Conservation (phyloP, 2,797 vertebrate genomes). For the Erpetoichthys calabaricus region DNA sequence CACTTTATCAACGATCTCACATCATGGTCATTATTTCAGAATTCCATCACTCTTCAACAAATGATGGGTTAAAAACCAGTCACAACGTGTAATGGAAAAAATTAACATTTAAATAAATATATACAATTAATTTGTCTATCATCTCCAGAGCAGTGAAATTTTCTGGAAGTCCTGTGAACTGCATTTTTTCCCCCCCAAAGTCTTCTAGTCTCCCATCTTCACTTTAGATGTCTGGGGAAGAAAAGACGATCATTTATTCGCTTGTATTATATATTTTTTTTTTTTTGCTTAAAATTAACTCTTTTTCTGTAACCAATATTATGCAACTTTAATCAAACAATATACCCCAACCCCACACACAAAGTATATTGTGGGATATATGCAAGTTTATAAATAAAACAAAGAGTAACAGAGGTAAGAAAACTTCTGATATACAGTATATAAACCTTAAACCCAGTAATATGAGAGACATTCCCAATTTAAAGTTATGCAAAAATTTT, state of each 20-base stretch:
- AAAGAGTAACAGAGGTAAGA: no score
- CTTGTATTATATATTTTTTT: neutral
- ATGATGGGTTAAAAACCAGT: conserved; percentile 46
- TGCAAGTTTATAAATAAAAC: no score
- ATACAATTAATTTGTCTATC: conserved; percentile 53
- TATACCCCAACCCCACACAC: no score
- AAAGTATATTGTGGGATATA: no score
- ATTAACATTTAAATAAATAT: conserved; percentile 84
- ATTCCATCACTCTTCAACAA: conserved; percentile 33
- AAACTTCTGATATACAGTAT: no score
- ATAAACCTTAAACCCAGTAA: no score
- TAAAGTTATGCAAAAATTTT: no score
- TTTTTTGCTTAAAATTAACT: neutral
- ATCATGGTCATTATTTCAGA: conserved; percentile 6
- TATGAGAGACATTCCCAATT: no score
- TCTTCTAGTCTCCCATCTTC: conserved; percentile 89
- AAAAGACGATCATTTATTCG: conserved; percentile 6
- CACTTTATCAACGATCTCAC: neutral
- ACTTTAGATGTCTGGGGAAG: conserved; percentile 82
- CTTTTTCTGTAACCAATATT: no score
- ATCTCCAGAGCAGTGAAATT: conserved; percentile 36
- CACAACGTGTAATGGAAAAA: conserved; percentile 36
- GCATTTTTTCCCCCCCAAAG: conserved; percentile 15
- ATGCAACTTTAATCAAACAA: no score
- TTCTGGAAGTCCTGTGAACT: conserved; percentile 10